A percentile compares a stretch with the other conserved stretches of the same genome.
Evolutionary conservation across 2,888 invertebrate species (phyloP).

Genomic region (Lasioglossum malachurum): DNA sequence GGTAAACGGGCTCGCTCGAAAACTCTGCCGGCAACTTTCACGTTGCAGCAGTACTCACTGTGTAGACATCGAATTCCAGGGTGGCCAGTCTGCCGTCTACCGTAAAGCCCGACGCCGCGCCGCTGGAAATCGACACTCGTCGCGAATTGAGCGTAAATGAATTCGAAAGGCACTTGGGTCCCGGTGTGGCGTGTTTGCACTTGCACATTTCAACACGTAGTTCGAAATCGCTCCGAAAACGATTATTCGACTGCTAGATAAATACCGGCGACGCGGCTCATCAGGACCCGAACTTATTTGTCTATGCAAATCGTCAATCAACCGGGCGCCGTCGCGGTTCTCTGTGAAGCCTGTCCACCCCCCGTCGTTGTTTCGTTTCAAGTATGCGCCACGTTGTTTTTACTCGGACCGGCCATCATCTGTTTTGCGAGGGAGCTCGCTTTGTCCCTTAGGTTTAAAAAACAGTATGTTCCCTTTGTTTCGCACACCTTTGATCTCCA

Average conservation of each 20-base stretch:
- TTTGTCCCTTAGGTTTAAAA: conserved; percentile 13
- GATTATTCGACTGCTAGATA: conserved; percentile 74
- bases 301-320: conserved; percentile 84
- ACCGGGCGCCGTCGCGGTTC: conserved; percentile 48
- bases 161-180: conserved; percentile 51
- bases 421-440: background rate
- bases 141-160: conserved; percentile 40
- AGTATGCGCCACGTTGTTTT: conserved; percentile 42
- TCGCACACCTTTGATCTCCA: background rate
- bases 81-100: background rate
- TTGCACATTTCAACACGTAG: conserved; percentile 59
- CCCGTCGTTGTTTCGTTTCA: conserved; percentile 28
- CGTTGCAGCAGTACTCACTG: background rate
- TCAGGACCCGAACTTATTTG: conserved; percentile 81
- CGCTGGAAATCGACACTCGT: conserved; percentile 48
- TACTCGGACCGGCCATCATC: conserved; percentile 12
- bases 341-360: background rate
- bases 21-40: background rate
- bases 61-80: background rate
- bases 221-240: conserved; percentile 73
- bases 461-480: background rate
- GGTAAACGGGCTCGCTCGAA: background rate
- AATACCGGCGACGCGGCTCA: conserved; percentile 71
- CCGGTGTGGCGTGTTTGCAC: conserved; percentile 51
- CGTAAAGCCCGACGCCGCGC: background rate